Base-by-base conservation (phyloP, 2,888 invertebrate species). In the Eremobia ochroleuca region DNA sequence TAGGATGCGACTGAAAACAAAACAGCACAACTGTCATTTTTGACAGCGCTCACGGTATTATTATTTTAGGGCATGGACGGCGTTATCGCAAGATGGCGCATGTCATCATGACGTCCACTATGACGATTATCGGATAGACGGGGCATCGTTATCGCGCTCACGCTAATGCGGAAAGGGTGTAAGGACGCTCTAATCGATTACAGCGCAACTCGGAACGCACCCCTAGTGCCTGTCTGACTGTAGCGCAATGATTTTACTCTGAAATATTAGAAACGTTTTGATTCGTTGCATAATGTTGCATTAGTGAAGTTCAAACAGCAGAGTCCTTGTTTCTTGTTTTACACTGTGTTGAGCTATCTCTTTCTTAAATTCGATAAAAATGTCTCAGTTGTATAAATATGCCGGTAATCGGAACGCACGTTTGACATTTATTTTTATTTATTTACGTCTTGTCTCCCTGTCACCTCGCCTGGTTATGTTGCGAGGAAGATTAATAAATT, bases 361-460 rank as follows among this genome's bases (percentile, higher is more conserved):
- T 72, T 84, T 81, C 58, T 68, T 13, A 3, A 40, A 21, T 0
- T 43, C 11, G 13, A 52, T 52, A 2, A 2, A 61, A 49, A 79
- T 76, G 66, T 59, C 40, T 76, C 18, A 75, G 21, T 6, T 21
- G 0, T 28, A 18, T 1, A 0, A 11, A 46, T 11, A 1, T 13
- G 15, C n/a, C 13, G 11, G 3, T 0, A n/a, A 25, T 58, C 25
- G 85, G 70, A 81, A 85, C 78, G 75, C 59, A n/a, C 15, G 1
- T 61, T 76, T 86, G 76, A 77, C 82, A 59, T 58, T 78, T 67
- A 73, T 86, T 85, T 58, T 78, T 67, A 73, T 86, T 85, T 85
- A 77, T 67, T 83, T 76, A 77, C 59, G 11, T n/a, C 52, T n/a
- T n/a, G n/a, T n/a, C n/a, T n/a, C n/a, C n/a, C n/a, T 52, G 52